phyloP scores from a whole-genome alignment of 2,113 vertebrate genomes.

The Lepisosteus oculatus region DNA sequence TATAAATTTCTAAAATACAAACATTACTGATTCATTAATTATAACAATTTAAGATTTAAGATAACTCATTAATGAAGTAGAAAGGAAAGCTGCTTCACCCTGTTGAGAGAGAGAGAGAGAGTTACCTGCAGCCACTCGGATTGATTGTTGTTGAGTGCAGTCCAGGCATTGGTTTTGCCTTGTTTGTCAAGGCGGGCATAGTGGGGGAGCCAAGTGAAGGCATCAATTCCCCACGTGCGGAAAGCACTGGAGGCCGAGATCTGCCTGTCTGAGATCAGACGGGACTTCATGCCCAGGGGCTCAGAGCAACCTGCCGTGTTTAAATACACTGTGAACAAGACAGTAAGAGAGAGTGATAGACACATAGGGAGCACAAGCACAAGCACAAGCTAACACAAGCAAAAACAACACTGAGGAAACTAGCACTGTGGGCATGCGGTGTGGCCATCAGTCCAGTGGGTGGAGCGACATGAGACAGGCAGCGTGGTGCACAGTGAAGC shows the following conservation, averaged over 20 bases:
- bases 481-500: constrained; percentile 6
- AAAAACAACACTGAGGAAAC: not conserved
- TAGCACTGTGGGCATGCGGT: constrained; percentile 1
- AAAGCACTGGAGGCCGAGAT: constrained; percentile 84
- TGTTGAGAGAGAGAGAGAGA: not conserved
- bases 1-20: too few relatives aligned
- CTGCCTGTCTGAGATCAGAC: constrained; percentile 73
- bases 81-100: too few relatives aligned
- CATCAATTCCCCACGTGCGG: constrained; percentile 85
- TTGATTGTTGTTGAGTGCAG: constrained; percentile 65
- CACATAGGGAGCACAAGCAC: constrained; percentile 13
- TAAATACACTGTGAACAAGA: constrained; percentile 73
- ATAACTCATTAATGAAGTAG: too few relatives aligned
- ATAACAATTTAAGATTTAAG: too few relatives aligned
- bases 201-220: constrained; percentile 85
- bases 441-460: not conserved
- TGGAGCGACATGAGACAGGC: not conserved
- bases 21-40: too few relatives aligned
- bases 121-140: constrained; percentile 91
- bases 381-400: constrained; percentile 20
- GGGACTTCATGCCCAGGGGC: constrained; percentile 86
- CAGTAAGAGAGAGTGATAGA: constrained; percentile 31
- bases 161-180: constrained; percentile 94
- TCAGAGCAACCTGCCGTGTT: constrained; percentile 86
- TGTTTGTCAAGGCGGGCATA: constrained; percentile 84